A percentile compares a stretch with the other conserved stretches of the same genome.
phyloP scores from a whole-genome alignment of 2,113 vertebrate species.

The western clawed frog (Xenopus tropicalis) region UCB_Xtro_10.0 CM004446.2:150246001-150246500 shows the following conservation, averaged over 20 bases:
- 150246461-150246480: not conserved
- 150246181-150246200: too few species aligned
- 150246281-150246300: constrained; percentile 59
- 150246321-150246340: constrained; percentile 58
- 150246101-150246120: too few species aligned
- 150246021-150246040: too few species aligned
- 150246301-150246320: constrained; percentile 52
- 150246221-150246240: not conserved
- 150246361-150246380: constrained; percentile 58
- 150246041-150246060: too few species aligned
- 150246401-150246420: constrained; percentile 41
- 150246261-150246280: constrained; percentile 60
- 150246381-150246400: constrained; percentile 52
- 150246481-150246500: not conserved
- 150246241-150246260: constrained; percentile 54
- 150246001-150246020: too few species aligned
- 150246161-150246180: too few species aligned
- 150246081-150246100: too few species aligned
- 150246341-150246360: constrained; percentile 54
- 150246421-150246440: not conserved
- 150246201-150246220: too few species aligned
- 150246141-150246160: too few species aligned
- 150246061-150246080: too few species aligned
- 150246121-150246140: too few species aligned
- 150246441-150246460: not conserved